These are phyloP conservation scores for Eulithis prunata DNA, from an alignment of 2,888 invertebrate genomes.

Conservation along the genomic window DNA sequence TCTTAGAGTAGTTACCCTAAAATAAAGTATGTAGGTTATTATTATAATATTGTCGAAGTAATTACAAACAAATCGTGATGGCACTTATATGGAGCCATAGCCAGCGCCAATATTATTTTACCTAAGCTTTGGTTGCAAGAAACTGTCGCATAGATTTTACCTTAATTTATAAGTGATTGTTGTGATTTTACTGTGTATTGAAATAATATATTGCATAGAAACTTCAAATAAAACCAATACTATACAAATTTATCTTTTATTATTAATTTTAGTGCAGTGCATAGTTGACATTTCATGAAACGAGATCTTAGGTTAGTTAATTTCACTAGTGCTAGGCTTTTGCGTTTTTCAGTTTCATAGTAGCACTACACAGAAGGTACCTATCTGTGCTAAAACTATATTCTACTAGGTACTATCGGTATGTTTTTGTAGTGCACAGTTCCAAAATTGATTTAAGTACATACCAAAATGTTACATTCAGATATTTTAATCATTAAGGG, in stretches of 20 bases:
- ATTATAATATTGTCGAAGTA: too few species aligned
- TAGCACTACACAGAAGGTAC: constrained; percentile 62
- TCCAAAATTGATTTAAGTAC: constrained; percentile 52
- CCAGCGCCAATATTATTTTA: too few species aligned
- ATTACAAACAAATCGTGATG: too few species aligned
- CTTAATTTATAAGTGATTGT: too few species aligned
- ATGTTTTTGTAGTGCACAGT: constrained; percentile 38
- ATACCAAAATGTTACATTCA: constrained; percentile 39
- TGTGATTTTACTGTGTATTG: too few species aligned
- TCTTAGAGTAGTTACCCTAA: too few species aligned
- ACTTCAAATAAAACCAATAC: constrained; percentile 23
- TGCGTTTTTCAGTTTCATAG: constrained; percentile 52
- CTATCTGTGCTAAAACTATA: constrained; percentile 40
- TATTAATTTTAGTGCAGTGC: constrained; percentile 76
- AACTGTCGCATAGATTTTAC: too few species aligned
- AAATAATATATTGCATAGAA: too few species aligned
- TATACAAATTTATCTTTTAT: constrained; percentile 61
- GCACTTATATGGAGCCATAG: too few species aligned
- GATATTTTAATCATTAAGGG: constrained; percentile 25
- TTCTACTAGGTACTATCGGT: constrained; percentile 40
- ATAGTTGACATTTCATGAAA: constrained; percentile 69
- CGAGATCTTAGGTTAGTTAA: constrained; percentile 64
- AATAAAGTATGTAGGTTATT: too few species aligned
- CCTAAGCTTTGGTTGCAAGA: too few species aligned
- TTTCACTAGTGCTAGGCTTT: constrained; percentile 39